Conservation (phyloP, 1,140 invertebrate species). For the Drosophila tropicalis region DNA sequence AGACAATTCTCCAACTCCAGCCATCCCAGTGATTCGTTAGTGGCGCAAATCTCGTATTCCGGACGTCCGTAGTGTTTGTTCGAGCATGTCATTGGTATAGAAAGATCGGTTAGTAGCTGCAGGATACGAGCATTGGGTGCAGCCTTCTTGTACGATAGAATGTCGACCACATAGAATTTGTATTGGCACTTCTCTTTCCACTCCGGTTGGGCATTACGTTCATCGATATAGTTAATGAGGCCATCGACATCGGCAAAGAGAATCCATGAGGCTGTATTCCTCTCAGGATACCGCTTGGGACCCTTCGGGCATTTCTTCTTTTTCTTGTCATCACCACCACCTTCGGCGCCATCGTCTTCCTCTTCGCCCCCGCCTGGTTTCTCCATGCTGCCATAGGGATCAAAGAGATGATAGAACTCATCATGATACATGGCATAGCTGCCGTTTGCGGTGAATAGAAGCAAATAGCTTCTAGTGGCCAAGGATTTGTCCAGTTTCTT, state of each 20-base stretch:
- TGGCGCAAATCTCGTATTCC: constrained; percentile 73
- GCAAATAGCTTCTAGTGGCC: constrained; percentile 83
- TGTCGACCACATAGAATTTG: constrained; percentile 70
- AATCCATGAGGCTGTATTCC: constrained; percentile 79
- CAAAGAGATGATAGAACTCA: constrained; percentile 85
- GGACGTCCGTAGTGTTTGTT: constrained; percentile 60
- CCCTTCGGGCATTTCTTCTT: constrained; percentile 57
- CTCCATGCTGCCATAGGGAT: constrained; percentile 84
- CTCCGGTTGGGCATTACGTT: constrained; percentile 41
- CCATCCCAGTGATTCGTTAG: constrained; percentile 85
- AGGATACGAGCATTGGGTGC: constrained; percentile 66
- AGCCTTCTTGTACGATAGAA: constrained; percentile 71
- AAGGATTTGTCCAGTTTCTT: constrained; percentile 57
- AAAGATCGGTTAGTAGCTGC: constrained; percentile 72
- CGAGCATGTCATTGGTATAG: constrained; percentile 67
- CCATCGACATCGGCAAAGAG: constrained; percentile 67
- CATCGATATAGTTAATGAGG: constrained; percentile 64
- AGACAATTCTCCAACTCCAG: constrained; percentile 83
- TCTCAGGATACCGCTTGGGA: constrained; percentile 63
- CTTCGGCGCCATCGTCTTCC: constrained; percentile 29
- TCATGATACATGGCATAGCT: constrained; percentile 85
- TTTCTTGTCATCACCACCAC: constrained; percentile 40
- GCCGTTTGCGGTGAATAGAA: constrained; percentile 84
- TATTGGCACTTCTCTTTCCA: constrained; percentile 66
- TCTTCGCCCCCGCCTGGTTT: constrained; percentile 46